phyloP scores from a whole-genome alignment of 2,113 vertebrate genomes.

The Clinocottus analis region DNA sequence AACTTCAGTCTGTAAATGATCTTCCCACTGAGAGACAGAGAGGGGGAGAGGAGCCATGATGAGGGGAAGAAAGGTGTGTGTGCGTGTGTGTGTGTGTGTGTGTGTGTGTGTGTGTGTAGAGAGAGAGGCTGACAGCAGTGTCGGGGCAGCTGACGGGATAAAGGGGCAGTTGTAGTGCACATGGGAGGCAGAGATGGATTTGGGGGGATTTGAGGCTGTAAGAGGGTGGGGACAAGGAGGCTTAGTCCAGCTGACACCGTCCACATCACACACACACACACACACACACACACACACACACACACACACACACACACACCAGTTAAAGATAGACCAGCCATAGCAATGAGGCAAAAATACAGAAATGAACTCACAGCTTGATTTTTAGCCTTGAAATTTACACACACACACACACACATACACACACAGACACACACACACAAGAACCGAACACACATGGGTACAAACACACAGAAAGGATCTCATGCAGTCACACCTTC shows the following conservation, averaged over 20 bases:
- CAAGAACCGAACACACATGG: no score
- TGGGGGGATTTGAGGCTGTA: constrained; percentile 71
- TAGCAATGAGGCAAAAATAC: constrained; percentile 30
- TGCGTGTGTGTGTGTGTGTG: constrained; percentile 4
- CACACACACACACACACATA: background rate
- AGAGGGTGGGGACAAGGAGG: constrained; percentile 64
- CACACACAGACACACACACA: background rate
- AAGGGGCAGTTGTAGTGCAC: constrained; percentile 63
- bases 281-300: constrained; percentile 25
- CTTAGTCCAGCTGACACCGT: constrained; percentile 77
- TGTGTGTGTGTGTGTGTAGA: background rate
- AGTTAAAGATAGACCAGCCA: constrained; percentile 25
- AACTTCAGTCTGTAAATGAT: constrained; percentile 29
- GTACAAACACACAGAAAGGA: background rate
- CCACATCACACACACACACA: constrained; percentile 37
- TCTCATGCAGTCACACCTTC: background rate
- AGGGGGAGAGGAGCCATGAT: constrained; percentile 12
- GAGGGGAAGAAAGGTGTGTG: constrained; percentile 16
- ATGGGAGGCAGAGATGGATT: constrained; percentile 69
- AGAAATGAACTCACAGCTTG: constrained; percentile 12
- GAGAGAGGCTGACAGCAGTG: constrained; percentile 61
- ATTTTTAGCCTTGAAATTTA: constrained; percentile 1
- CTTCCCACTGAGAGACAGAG: background rate
- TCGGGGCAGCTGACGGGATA: constrained; percentile 69
- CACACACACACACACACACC: constrained; percentile 19